Evolutionary conservation across 2,113 vertebrate genomes (phyloP).

Genomic region (Cairina moschata): DNA sequence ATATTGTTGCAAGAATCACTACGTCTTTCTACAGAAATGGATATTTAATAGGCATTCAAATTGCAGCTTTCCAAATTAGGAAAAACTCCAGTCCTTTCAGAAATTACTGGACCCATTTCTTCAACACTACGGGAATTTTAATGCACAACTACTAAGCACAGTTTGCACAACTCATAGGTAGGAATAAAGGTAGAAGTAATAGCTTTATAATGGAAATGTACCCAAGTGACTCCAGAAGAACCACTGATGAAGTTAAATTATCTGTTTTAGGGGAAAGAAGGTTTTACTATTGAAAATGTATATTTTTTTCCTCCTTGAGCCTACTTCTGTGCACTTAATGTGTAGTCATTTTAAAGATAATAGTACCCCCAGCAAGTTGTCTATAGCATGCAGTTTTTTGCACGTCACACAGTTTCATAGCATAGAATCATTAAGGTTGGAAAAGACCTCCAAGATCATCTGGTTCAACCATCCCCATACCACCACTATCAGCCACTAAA

Average conservation of each 20-base stretch:
- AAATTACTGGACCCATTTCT: neutral
- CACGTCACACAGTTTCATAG: neutral
- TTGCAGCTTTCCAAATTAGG: neutral
- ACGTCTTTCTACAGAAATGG: neutral
- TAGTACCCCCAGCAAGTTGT: neutral
- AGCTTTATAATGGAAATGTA: neutral
- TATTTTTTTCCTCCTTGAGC: neutral
- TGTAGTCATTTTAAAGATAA: neutral
- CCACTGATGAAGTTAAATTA: neutral
- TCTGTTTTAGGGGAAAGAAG: neutral
- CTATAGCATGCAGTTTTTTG: neutral
- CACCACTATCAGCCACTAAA: too few species aligned
- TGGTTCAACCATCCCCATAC: too few species aligned
- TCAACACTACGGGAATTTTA: neutral
- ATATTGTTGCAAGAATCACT: neutral
- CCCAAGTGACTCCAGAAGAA: neutral
- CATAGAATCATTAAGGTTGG: too few species aligned
- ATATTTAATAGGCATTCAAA: neutral
- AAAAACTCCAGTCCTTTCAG: neutral
- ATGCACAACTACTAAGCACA: neutral
- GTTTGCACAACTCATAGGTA: neutral
- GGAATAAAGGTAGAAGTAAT: fast-evolving
- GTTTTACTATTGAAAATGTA: neutral
- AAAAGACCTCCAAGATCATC: too few species aligned
- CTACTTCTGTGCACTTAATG: neutral